phyloP scores from a whole-genome alignment of 2,888 invertebrate genomes.

The Neoascia interrupta region DNA sequence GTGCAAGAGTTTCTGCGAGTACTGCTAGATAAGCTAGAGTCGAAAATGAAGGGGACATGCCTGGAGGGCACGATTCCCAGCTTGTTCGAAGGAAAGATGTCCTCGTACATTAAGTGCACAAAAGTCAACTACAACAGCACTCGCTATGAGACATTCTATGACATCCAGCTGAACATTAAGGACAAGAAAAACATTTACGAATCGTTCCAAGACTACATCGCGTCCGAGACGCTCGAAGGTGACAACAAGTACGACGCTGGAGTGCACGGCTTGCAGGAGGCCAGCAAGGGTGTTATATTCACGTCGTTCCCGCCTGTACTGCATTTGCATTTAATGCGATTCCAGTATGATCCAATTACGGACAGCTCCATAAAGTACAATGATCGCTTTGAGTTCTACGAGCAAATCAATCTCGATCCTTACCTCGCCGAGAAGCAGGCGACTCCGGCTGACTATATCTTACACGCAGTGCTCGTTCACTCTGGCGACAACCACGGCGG shows the following conservation, averaged over 20 bases:
- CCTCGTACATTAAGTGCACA: conserved; percentile 98
- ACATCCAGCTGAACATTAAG: conserved; percentile 98
- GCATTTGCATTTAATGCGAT: conserved; percentile 98
- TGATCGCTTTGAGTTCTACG: conserved; percentile 96
- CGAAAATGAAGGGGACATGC: conserved; percentile 99
- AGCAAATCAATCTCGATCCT: conserved; percentile 92
- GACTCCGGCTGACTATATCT: conserved; percentile 90
- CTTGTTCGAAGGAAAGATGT: conserved; percentile 99
- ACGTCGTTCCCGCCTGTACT: conserved; percentile 97
- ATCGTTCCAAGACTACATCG: conserved; percentile 98
- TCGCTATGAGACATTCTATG: conserved; percentile 97
- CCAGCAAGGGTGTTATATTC: conserved; percentile 98
- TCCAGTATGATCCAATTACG: conserved; percentile 98
- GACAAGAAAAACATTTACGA: conserved; percentile 98
- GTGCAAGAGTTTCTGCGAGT: conserved; percentile 93
- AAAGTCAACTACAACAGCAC: conserved; percentile 98
- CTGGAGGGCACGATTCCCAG: conserved; percentile 98
- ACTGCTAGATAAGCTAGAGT: conserved; percentile 97
- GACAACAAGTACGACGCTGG: conserved; percentile 99
- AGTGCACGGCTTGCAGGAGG: conserved; percentile 91
- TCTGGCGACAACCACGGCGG: conserved; percentile 99
- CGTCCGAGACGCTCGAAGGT: conserved; percentile 95
- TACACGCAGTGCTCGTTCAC: conserved; percentile 99
- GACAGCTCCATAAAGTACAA: conserved; percentile 98
- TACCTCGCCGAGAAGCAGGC: conserved; percentile 84